Percentiles rank a stretch among this genome's conserved stretches.
Conservation (phyloP, 2,113 vertebrate species). For the Varanus salvator region DNA sequence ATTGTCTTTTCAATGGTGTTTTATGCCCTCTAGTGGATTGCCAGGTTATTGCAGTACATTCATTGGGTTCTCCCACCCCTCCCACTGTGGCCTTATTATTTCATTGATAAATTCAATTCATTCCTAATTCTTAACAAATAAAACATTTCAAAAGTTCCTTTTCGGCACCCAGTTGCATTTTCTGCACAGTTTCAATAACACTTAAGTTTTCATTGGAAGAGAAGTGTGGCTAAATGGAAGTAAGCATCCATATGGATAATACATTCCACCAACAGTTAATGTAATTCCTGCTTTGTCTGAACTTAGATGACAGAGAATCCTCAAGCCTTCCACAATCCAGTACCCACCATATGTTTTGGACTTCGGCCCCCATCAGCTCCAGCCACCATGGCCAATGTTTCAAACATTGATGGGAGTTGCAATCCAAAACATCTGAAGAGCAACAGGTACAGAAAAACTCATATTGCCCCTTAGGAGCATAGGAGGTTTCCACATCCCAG, state of each 20-base stretch:
- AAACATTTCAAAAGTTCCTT: not conserved
- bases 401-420: too few relatives aligned
- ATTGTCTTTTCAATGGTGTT: conserved; percentile 64
- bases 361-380: too few relatives aligned
- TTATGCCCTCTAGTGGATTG: conserved; percentile 76
- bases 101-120: not conserved
- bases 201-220: not conserved
- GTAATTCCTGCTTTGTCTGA: not conserved
- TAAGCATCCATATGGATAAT: not conserved
- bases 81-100: not conserved
- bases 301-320: not conserved
- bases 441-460: too few relatives aligned
- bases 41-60: not conserved
- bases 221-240: not conserved
- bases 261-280: not conserved
- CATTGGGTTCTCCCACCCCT: too few relatives aligned
- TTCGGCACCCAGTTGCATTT: not conserved
- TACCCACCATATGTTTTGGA: too few relatives aligned
- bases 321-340: not conserved
- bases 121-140: not conserved
- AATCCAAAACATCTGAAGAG: too few relatives aligned
- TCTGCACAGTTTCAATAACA: not conserved
- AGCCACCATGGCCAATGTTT: too few relatives aligned
- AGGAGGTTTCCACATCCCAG: not conserved
- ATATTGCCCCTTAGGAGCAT: too few relatives aligned